Evolutionary conservation across 1,140 invertebrate genomes (phyloP).

Genomic region (Agraylea sexmaculata): DNA sequence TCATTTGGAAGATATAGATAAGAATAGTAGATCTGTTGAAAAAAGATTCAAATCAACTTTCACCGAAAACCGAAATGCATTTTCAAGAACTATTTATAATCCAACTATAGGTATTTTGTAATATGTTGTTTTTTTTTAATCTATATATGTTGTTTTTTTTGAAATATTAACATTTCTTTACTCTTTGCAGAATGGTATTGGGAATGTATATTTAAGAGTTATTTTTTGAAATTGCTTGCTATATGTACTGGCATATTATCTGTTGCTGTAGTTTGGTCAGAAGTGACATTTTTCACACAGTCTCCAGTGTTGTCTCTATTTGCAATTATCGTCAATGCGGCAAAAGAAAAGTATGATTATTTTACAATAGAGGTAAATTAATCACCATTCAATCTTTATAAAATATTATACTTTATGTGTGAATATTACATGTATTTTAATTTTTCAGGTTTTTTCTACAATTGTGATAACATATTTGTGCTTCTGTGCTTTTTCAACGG

Average conservation of each 20-base stretch:
- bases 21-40: constrained; percentile 67
- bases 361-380: constrained; percentile 80
- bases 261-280: constrained; percentile 91
- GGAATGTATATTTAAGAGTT: constrained; percentile 71
- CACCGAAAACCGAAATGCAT: constrained; percentile 41
- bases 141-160: constrained; percentile 6
- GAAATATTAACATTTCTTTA: constrained; percentile 16
- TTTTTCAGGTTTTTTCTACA: constrained; percentile 73
- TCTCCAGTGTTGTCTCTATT: constrained; percentile 87
- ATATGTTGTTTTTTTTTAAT: constrained; percentile 5
- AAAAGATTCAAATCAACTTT: constrained; percentile 69
- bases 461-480: constrained; percentile 88
- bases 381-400: constrained; percentile 5
- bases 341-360: constrained; percentile 80
- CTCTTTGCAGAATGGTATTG: constrained; percentile 83
- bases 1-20: constrained; percentile 76
- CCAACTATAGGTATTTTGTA: constrained; percentile 47
- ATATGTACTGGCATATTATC: constrained; percentile 70
- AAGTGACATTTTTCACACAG: constrained; percentile 94
- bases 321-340: constrained; percentile 78
- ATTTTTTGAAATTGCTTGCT: constrained; percentile 61
- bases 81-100: constrained; percentile 49
- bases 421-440: constrained; percentile 2
- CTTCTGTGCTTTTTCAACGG: constrained; percentile 95
- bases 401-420: constrained; percentile 15